Percentiles rank a stretch among this genome's conserved stretches.
Conservation (phyloP, 1,140 invertebrate genomes). For the Bicyclus anynana region DNA sequence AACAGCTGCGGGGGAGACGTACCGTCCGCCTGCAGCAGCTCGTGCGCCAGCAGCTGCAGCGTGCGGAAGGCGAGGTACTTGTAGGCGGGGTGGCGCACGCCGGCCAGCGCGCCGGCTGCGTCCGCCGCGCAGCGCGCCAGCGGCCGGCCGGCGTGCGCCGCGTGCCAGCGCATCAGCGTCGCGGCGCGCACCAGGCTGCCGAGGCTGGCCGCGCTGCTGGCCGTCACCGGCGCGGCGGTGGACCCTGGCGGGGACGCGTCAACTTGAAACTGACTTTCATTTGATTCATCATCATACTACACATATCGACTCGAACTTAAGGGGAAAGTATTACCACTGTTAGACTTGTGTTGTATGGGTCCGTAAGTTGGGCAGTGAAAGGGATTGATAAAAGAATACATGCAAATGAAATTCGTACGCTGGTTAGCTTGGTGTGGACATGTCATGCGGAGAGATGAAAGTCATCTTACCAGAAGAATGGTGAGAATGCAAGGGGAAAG, state of each 20-base stretch:
- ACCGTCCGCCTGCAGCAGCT: constrained; percentile 43
- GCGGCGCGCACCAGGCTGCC: constrained; percentile 1
- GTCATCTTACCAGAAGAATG: too few species aligned
- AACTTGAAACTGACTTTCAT: background rate
- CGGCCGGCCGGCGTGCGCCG: background rate
- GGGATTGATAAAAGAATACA: too few species aligned
- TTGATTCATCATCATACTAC: too few species aligned
- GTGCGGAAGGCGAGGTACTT: constrained; percentile 38
- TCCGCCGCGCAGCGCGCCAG: background rate
- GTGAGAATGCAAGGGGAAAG: too few species aligned
- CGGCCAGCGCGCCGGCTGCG: constrained; percentile 9
- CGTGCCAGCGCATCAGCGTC: constrained; percentile 13
- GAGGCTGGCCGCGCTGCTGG: constrained; percentile 11
- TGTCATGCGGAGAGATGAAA: too few species aligned
- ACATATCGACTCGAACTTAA: too few species aligned
- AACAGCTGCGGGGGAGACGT: too few species aligned
- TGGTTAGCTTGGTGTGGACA: too few species aligned
- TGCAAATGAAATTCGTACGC: too few species aligned
- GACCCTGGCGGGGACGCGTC: background rate
- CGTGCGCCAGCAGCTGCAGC: constrained; percentile 22
- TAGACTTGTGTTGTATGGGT: too few species aligned
- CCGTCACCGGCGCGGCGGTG: constrained; percentile 1
- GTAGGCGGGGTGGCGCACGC: constrained; percentile 23
- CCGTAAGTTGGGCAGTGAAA: too few species aligned
- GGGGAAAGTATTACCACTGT: too few species aligned